These are phyloP conservation scores for Orgyia antiqua DNA, from an alignment of 2,888 invertebrate species.

Conservation along the genomic window DNA sequence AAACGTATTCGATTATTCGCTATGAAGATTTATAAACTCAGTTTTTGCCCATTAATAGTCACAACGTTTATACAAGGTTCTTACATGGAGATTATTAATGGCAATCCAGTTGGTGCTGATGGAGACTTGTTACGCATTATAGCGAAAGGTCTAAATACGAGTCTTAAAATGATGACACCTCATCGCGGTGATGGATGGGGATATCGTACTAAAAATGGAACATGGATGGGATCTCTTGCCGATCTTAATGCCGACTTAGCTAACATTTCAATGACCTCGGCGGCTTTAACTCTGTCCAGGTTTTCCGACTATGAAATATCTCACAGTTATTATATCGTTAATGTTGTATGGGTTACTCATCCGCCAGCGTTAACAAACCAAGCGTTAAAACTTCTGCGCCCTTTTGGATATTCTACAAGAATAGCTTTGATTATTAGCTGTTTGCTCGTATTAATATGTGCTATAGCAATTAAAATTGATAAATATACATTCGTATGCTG, in stretches of 20 bases:
- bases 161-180: constrained; percentile 44
- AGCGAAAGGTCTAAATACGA: constrained; percentile 45
- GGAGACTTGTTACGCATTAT: constrained; percentile 50
- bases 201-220: constrained; percentile 36
- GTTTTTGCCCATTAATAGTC: constrained; percentile 44
- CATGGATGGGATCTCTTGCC: constrained; percentile 58
- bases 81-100: constrained; percentile 44
- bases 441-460: constrained; percentile 34
- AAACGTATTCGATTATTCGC: constrained; percentile 34
- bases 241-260: constrained; percentile 52
- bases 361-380: constrained; percentile 39
- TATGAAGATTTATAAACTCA: constrained; percentile 43
- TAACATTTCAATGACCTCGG: constrained; percentile 61
- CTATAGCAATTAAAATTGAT: constrained; percentile 33
- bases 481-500: constrained; percentile 24
- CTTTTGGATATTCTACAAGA: constrained; percentile 37
- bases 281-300: constrained; percentile 44
- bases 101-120: constrained; percentile 44
- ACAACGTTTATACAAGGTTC: constrained; percentile 54
- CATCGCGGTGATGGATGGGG: constrained; percentile 52
- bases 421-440: constrained; percentile 41
- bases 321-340: constrained; percentile 30
- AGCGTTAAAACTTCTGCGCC: constrained; percentile 51
- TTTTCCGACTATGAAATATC: constrained; percentile 51
- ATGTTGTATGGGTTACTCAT: constrained; percentile 52